Base-by-base conservation (phyloP, 2,113 vertebrate species). In the Crotalus viridis region DNA sequence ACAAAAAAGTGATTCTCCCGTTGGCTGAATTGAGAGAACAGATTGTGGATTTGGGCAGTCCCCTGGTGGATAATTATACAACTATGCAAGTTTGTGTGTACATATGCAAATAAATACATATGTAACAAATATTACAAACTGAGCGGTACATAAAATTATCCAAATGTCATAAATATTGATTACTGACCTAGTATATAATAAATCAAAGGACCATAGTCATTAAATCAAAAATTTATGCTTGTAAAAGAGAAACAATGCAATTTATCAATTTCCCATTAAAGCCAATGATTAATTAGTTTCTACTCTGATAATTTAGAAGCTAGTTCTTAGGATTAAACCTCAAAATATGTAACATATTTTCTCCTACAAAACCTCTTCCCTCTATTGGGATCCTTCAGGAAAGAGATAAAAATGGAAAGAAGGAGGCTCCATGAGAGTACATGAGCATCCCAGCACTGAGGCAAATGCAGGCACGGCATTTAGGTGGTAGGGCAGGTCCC, bases 141-240 rank as follows among this genome's bases (percentile, higher is more conserved):
- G 96, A 97, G 97, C 95, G 98, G 98, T 97, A 98, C 98, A 97
- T 96, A 97, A 97, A 97, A 98, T 97, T 97, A 95, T 92, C 97
- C 98, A 98, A 98, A 98, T 98, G 98, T 98, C 98, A 98, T 97
- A 97, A 97, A 98, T 98, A 99, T 98, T 98, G 98, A 99, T 98
- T 98, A 98, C 97, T 94, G 95, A 94, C 93, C 21, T 95, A 97
- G 97, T 96, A 97, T 93, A 95, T 96, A 97, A 98, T 98, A 98
- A 99, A 98, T 98, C 97, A 98, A 98, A 97, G 96, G 96, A 96
- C 95, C 96, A 97, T 98, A 98, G 98, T 98, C 98, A 97, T 97
- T 98, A 98, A 98, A 98, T 99, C 98, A 98, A 98, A 98, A 96
- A 98, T 97, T 98, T 98, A 98, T 98, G 98, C 94, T 97, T 96